phyloP scores from a whole-genome alignment of 2,888 invertebrate species.

The Philhelius pedissequus region DNA sequence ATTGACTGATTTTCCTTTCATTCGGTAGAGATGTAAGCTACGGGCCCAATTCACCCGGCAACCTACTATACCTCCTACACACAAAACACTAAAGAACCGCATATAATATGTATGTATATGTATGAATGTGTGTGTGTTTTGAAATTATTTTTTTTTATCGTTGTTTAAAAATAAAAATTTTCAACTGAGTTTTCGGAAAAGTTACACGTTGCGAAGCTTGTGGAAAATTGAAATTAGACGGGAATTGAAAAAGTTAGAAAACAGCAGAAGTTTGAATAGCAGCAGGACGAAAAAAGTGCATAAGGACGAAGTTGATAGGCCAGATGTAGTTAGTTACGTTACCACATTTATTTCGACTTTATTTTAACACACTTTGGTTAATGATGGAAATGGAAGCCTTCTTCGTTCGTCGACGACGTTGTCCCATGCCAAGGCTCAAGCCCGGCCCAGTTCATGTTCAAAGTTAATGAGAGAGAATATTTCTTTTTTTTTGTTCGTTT shows the following conservation, averaged over 20 bases:
- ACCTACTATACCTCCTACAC: neutral
- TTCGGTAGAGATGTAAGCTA: neutral
- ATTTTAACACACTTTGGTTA: conserved; percentile 13
- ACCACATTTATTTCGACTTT: conserved; percentile 34
- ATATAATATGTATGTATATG: neutral
- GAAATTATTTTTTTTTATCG: conserved; percentile 8
- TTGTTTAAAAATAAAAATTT: conserved; percentile 22
- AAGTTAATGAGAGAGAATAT: conserved; percentile 41
- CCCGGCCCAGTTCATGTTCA: conserved; percentile 34
- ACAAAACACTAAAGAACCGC: neutral
- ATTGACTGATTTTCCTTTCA: conserved; percentile 50
- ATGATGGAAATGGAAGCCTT: conserved; percentile 13
- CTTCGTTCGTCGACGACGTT: too few relatives aligned
- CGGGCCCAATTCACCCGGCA: too few relatives aligned
- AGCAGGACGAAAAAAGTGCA: neutral
- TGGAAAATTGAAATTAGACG: conserved; percentile 67
- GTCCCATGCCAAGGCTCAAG: too few relatives aligned
- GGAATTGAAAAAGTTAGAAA: conserved; percentile 62
- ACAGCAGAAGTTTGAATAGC: conserved; percentile 29
- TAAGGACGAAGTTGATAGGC: conserved; percentile 16
- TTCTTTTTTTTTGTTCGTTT: neutral
- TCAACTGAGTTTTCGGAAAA: conserved; percentile 36
- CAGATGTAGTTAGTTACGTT: conserved; percentile 4
- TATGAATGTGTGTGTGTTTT: neutral
- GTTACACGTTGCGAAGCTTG: conserved; percentile 46